Evolutionary conservation across 2,797 vertebrate genomes (phyloP).

Genomic region (Eulemur albifrons): DNA sequence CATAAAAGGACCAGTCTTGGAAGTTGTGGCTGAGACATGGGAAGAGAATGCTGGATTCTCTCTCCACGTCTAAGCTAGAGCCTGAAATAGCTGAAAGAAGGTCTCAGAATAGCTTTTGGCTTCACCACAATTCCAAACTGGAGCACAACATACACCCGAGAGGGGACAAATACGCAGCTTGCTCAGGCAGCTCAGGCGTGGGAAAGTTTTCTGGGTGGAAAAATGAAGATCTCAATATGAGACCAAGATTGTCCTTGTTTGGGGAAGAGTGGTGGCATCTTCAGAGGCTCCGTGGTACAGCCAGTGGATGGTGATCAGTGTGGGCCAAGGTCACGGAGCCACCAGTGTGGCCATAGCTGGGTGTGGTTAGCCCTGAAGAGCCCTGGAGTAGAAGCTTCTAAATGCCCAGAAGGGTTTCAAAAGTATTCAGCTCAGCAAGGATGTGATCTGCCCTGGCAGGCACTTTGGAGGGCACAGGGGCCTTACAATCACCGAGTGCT

Average conservation of each 20-base stretch:
- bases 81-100: slow-evolving; percentile 60
- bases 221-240: not conserved
- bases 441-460: not conserved
- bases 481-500: not conserved
- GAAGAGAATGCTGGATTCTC: not conserved
- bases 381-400: not conserved
- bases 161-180: not conserved
- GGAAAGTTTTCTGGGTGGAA: not conserved
- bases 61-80: not conserved
- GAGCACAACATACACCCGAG: not conserved
- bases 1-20: slow-evolving; percentile 10
- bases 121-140: slow-evolving; percentile 42
- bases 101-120: slow-evolving; percentile 66
- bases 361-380: not conserved
- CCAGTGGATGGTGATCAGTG: too few relatives aligned
- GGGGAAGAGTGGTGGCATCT: not conserved
- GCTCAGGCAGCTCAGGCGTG: not conserved
- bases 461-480: too few relatives aligned
- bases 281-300: not conserved
- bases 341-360: accelerated
- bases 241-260: not conserved
- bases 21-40: slow-evolving; percentile 32
- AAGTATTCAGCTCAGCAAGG: not conserved
- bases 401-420: not conserved
- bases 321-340: not conserved